phyloP scores from a whole-genome alignment of 2,888 invertebrate species.

The Apamea crenata region DNA sequence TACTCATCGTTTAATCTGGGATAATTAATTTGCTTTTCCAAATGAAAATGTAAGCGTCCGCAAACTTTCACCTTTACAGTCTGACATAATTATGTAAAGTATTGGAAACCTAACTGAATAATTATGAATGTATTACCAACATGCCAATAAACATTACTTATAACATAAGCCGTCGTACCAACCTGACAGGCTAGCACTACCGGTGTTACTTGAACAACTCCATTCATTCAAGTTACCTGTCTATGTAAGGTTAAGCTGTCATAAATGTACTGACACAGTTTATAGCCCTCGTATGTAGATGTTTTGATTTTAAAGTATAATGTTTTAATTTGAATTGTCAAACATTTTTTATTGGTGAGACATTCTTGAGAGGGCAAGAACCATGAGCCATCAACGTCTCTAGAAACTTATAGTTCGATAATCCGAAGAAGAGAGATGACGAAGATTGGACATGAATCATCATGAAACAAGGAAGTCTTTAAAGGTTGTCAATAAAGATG shows the following conservation, averaged over 20 bases:
- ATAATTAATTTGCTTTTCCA: neutral
- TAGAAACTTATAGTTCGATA: too few relatives aligned
- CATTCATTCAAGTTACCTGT: constrained; percentile 21
- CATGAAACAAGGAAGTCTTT: neutral
- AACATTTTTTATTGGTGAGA: constrained; percentile 43
- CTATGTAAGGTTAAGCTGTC: constrained; percentile 43
- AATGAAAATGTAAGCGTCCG: neutral
- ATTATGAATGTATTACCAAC: constrained; percentile 31
- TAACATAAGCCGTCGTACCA: constrained; percentile 30
- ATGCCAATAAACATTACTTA: constrained; percentile 41
- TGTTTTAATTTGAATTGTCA: constrained; percentile 53
- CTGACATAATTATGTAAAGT: neutral
- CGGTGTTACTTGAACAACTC: constrained; percentile 58
- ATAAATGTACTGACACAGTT: constrained; percentile 61
- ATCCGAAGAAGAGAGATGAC: neutral
- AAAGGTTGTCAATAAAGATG: neutral
- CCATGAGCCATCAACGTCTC: neutral
- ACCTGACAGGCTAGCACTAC: constrained; percentile 40
- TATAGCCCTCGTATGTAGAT: constrained; percentile 45
- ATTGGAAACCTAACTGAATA: constrained; percentile 8
- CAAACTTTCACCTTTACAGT: neutral
- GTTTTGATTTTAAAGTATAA: constrained; percentile 59
- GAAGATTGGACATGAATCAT: neutral
- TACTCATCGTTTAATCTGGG: neutral
- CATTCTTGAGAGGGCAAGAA: constrained; percentile 12